Evolutionary conservation across 2,113 vertebrate genomes (phyloP), one percentile per base, ranked within the genome.

Genomic region (Oreotrochilus melanogaster): DNA sequence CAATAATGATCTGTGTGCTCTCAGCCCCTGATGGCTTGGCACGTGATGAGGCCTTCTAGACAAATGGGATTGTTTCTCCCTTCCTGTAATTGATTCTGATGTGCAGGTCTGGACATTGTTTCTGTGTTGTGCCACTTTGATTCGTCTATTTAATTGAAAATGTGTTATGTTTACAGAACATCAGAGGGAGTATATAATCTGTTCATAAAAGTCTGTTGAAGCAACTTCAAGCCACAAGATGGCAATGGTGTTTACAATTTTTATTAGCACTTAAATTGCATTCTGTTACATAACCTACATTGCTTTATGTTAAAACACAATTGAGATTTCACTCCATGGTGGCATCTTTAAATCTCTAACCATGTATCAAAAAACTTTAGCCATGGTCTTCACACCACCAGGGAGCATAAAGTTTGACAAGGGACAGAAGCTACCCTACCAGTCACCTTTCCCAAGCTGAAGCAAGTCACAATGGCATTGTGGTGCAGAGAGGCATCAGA

Each of bases 241-340:
- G 98, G 98, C 98, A 98, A 80, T 97, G 92, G 96, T 92, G 97
- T 75, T 98, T 96, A 97, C 92, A 78, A 74, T 94, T 95, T 97
- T 95, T 79, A 67, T 69, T 84, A 88, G 48, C 42, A 23, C 58
- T 47, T 91, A 31, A 37, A 48, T 82, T 42, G 51, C 71, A 66
- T 71, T 95, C 88, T 64, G 42, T 85, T 86, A 23, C 47, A n/a
- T 71, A 82, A 90, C 19, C 50, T 45, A 31, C 37, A 45, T 16
- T 4, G 18, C 23, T 78, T 69, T 88, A 31, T 47, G 54, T 24
- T 62, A 90, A 75, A 95, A 86, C 94, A 92, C 62, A 43, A 62
- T 33, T 62, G 37, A 50, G 24, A 78, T 70, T 90, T 70, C 30
- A 89, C 56, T 80, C 45, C 13, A 66, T 50, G 92, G 30, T 54